Base-by-base conservation (phyloP, 2,113 vertebrate species). In the Vireo altiloquus region DNA sequence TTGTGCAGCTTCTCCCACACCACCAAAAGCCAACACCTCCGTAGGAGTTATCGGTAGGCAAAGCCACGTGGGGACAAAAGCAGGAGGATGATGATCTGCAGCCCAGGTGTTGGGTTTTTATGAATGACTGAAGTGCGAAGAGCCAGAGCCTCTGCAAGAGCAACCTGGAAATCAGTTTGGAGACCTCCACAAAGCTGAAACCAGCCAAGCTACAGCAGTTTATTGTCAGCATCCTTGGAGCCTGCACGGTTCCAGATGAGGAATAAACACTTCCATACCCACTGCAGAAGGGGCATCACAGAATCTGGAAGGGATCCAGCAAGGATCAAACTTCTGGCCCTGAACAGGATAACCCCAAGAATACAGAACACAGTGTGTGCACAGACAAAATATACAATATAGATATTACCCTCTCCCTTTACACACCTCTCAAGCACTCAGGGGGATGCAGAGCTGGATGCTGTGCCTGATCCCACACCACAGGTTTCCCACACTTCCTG, bases 381-480 rank as follows among this genome's bases (percentile, higher is more conserved):
- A 23, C 0, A 17, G 4, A 35, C 39, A 33, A 31, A 19, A 49
- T 35, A 15, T 0, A 9, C 2, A 3, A 3, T 2, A 11, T 0
- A 39, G 31, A 1, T 30, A 14, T 24, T 4, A 3, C 27, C 22
- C 22, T 33, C 25, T 57, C 27, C 54, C n/a, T 74, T 52, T 7
- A 31, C 0, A 24, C 2, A 3, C 44, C 20, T 12, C 44, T 40
- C 30, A 21, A 4, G 70, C n/a, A 5, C 22, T 71, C 23, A 0
- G 2, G n/a, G 35, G 31, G 42, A 35, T 31, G 76, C 42, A 59
- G 76, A 68, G 54, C n/a, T 57, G 60, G 30, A 8, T 50, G 57
- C 33, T 49, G 54, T 21, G 13, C 39, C 39, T 2, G 10, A 10
- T 46, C 53, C 61, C 57, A 40, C 37, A 56, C 6, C 40, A 17